Base-by-base conservation (phyloP, 2,113 vertebrate species). In the Oreotragus oreotragus region DNA sequence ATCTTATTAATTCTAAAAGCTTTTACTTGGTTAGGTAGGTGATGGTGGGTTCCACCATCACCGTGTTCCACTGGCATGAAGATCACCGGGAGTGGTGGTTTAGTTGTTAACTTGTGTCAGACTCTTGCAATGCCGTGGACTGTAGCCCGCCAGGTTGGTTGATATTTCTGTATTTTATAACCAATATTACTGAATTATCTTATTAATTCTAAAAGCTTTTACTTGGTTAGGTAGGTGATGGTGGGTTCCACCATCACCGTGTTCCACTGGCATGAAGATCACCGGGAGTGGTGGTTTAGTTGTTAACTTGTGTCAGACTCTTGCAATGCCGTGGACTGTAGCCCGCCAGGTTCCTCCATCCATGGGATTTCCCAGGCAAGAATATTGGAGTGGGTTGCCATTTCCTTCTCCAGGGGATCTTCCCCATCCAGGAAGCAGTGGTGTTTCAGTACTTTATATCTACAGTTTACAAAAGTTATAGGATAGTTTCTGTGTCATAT, bases 1-100 rank as follows among this genome's bases (percentile, higher is more conserved):
- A 85, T 91, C 88, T 93, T 55, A 79, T 88, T 91, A 92, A 91
- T 43, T 92, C 11, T 84, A 79, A 84, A 84, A 49, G 4, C 4
- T 86, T 88, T 95, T 19, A 49, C 16, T 84, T 85, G 33, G 84
- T 92, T 80, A 81, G 76, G 10, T 43, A 12, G 30, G 6, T 73
- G 13, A 73, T 88, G 23, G 5, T 55, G 7, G 4, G 5, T 2
- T 70, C 64, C 64, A 36, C 17, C 19, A 12, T 39, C 66, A 70
- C 4, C 0, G 4, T n/a, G n/a, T 70, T 70, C 33, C 17, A 36
- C 19, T 1, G 0, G 17, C n/a, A 36, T 70, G 19, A 36, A 66
- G 33, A 70, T 70, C n/a, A 70, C n/a, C 2, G 2, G 19, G 36
- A 23, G n/a, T 23, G 10, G 19, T 39, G 19, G 19, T 39, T 73